Evolutionary conservation across 2,888 invertebrate species (phyloP).

Genomic region (Chrysina gloriosa): DNA sequence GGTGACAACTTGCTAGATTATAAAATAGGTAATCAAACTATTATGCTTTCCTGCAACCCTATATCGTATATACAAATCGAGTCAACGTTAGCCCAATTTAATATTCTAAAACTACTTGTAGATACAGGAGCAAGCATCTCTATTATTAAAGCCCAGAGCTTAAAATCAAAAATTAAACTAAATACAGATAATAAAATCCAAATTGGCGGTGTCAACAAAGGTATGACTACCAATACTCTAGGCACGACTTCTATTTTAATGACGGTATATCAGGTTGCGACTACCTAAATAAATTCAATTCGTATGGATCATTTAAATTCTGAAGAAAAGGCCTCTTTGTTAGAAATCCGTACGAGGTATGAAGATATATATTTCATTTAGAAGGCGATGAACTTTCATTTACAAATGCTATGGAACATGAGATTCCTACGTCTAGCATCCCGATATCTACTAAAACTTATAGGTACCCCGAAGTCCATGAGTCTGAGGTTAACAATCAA

Average conservation of each 20-base stretch:
- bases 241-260: neutral
- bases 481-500: slow-evolving; percentile 32
- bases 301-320: slow-evolving; percentile 28
- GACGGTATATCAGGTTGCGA: neutral
- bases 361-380: slow-evolving; percentile 31
- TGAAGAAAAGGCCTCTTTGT: slow-evolving; percentile 33
- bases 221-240: neutral
- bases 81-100: neutral
- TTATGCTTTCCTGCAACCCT: neutral
- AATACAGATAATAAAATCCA: neutral
- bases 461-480: slow-evolving; percentile 29
- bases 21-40: neutral
- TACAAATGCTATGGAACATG: slow-evolving; percentile 26
- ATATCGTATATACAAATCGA: neutral
- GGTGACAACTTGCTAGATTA: neutral
- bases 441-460: slow-evolving; percentile 34
- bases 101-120: neutral
- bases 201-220: neutral
- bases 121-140: neutral
- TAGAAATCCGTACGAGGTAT: slow-evolving; percentile 20
- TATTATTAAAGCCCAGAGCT: neutral
- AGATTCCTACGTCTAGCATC: neutral
- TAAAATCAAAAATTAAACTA: neutral
- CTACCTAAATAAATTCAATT: neutral
- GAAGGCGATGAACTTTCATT: slow-evolving; percentile 20